Percentiles rank a stretch among this genome's conserved stretches.
phyloP scores from a whole-genome alignment of 2,888 invertebrate genomes.

The Orthonychiurus folsomi region DNA sequence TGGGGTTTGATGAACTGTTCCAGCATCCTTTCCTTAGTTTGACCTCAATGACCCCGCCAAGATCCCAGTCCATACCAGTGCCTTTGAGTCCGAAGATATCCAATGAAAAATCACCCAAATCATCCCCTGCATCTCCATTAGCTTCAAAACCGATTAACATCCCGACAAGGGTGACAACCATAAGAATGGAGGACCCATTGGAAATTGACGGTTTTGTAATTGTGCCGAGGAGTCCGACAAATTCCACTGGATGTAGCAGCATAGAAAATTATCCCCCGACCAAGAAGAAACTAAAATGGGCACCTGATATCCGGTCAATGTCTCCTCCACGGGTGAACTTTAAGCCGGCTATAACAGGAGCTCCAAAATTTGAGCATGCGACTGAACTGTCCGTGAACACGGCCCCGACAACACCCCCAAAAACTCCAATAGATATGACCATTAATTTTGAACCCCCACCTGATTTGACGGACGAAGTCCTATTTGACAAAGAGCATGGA shows the following conservation, averaged over 20 bases:
- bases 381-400: constrained; percentile 29
- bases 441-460: constrained; percentile 41
- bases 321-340: constrained; percentile 76
- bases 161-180: no score
- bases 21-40: constrained; percentile 65
- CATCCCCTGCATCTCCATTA: constrained; percentile 20
- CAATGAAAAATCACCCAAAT: constrained; percentile 34
- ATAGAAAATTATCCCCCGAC: no score
- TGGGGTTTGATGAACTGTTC: constrained; percentile 94
- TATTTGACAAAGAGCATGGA: constrained; percentile 77
- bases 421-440: constrained; percentile 36
- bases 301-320: constrained; percentile 76
- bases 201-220: constrained; percentile 40
- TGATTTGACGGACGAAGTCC: constrained; percentile 39
- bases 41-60: background rate
- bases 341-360: constrained; percentile 38
- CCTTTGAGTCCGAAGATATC: constrained; percentile 11
- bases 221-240: constrained; percentile 39
- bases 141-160: background rate
- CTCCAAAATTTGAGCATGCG: constrained; percentile 35
- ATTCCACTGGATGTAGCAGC: background rate
- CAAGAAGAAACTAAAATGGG: constrained; percentile 38
- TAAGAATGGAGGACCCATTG: constrained; percentile 9
- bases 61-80: constrained; percentile 31
- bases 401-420: constrained; percentile 38